Evolutionary conservation across 1,140 invertebrate species (phyloP).

Genomic region (Platyscapa corneri): DNA sequence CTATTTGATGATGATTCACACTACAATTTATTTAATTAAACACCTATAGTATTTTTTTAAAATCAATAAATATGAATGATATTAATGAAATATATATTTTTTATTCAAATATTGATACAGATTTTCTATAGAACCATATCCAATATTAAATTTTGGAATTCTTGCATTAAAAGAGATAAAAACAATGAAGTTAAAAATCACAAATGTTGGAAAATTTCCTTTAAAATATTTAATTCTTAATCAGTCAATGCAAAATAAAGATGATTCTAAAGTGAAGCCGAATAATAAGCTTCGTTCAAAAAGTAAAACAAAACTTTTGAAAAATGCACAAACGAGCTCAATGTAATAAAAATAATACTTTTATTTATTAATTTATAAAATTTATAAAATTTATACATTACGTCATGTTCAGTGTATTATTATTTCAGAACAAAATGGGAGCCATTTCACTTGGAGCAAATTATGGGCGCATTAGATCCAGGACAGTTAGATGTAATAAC

Average conservation of each 20-base stretch:
- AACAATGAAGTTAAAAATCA: conserved; percentile 58
- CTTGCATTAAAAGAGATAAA: conserved; percentile 56
- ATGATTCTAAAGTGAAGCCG: neutral
- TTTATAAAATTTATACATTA: neutral
- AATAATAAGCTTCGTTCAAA: neutral
- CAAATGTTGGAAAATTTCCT: conserved; percentile 62
- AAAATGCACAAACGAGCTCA: neutral
- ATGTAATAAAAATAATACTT: neutral
- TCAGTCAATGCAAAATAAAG: neutral
- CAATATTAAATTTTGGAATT: conserved; percentile 60
- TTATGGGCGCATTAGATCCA: conserved; percentile 18
- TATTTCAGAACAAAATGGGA: neutral
- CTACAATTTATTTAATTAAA: too few species aligned
- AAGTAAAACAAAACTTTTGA: neutral
- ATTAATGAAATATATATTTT: neutral
- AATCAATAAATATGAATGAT: too few species aligned
- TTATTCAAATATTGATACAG: conserved; percentile 12
- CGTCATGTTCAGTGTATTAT: neutral
- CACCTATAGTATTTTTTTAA: too few species aligned
- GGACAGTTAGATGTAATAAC: neutral
- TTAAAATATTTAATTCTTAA: conserved; percentile 57
- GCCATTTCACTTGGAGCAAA: conserved; percentile 26
- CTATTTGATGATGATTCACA: too few species aligned
- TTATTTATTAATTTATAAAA: neutral
- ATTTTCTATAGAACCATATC: conserved; percentile 54